Base-by-base conservation (phyloP, 2,888 invertebrate species). In the Melitaea athalia region DNA sequence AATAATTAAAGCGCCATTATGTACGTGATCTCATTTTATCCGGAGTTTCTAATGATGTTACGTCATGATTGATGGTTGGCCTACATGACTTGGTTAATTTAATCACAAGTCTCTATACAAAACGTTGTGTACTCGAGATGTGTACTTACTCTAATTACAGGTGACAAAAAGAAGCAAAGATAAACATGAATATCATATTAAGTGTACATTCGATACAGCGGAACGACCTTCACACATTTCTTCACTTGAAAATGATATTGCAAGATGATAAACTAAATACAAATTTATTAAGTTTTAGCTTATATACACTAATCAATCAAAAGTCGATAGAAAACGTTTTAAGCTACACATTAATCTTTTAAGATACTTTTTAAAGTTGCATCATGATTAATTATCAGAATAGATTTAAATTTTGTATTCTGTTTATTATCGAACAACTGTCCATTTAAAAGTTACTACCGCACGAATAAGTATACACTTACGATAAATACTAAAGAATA, bases 61-160 rank as follows among this genome's bases (percentile, higher is more conserved):
- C 77, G 76, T 75, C 76, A 81, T 85, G 87, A 87, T 82, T 85
- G 85, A 86, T 86, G 82, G 78, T 74, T 78, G 80, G 82, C 77
- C 77, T 72, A 77, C 74, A 77, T 78, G 73, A 76, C 78, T 69
- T 65, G 53, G 73, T 75, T 77, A 74, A 75, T 78, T 73, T 76
- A 76, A 77, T 75, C 76, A 75, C 70, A 67, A 67, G 68, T 66
- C 68, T 52, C n/a, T n/a, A 69, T 71, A 67, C 68, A 69, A 67
- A 61, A 67, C 62, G 64, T 70, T 64, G 63, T 67, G 63, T 57
- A 63, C 61, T 60, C 69, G 69, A 52, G 63, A 61, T 72, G 72
- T 73, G 74, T 76, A 73, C 71, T 63, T 74, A 74, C 67, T 72
- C 73, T 75, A 70, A 72, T 73, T 73, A 64, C 69, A 70, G 67